These are phyloP conservation scores for Yponomeuta plumbellus DNA, from an alignment of 2,888 invertebrate genomes.

Conservation along the genomic window DNA sequence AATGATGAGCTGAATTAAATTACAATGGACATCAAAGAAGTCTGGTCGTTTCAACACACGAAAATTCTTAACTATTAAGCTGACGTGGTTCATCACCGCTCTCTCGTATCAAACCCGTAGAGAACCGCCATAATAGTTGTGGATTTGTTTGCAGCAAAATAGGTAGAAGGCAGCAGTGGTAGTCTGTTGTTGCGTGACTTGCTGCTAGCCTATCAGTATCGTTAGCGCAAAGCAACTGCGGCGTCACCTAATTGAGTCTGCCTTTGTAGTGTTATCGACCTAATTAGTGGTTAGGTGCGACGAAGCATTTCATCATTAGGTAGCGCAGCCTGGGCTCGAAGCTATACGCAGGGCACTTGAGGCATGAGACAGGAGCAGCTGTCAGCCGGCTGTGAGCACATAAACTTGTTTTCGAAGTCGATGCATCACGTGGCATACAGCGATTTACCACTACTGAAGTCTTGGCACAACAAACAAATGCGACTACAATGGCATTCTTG, in stretches of 20 bases:
- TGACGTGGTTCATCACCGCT: not conserved
- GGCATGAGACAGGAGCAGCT: conserved; percentile 56
- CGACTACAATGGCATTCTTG: not conserved
- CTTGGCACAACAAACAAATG: conserved; percentile 19
- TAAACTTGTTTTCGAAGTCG: conserved; percentile 68
- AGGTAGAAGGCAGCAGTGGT: not conserved
- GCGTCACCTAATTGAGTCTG: conserved; percentile 47
- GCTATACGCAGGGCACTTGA: conserved; percentile 57
- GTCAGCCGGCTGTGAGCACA: conserved; percentile 58
- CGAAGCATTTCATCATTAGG: conserved; percentile 16
- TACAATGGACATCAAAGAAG: not conserved
- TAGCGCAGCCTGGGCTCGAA: not conserved
- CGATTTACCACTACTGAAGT: conserved; percentile 38
- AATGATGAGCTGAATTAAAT: not conserved
- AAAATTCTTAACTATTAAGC: not conserved
- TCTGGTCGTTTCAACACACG: not conserved
- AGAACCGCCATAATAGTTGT: not conserved
- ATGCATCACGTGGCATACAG: conserved; percentile 51
- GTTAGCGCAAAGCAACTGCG: conserved; percentile 35
- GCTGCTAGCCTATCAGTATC: not conserved
- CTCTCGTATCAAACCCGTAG: not conserved
- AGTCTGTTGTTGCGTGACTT: not conserved
- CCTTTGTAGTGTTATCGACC: conserved; percentile 26
- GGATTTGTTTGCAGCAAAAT: not conserved
- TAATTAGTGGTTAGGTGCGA: conserved; percentile 39